Conservation (phyloP, 1,140 invertebrate genomes). For the Battus philenor region DNA sequence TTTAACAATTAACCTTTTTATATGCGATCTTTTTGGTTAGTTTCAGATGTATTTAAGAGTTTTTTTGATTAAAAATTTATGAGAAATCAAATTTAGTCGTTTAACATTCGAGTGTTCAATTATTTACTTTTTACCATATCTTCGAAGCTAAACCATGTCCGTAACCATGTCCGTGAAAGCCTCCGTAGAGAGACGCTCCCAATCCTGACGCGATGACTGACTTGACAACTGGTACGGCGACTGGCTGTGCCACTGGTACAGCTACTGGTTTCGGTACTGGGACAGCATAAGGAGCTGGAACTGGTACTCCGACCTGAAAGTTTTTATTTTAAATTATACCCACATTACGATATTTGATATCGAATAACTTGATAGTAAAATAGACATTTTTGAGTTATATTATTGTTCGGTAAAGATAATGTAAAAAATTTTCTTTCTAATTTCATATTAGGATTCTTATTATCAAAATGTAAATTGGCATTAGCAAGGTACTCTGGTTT, state of each 20-base stretch:
- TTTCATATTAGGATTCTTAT: too few species aligned
- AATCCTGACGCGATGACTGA: conserved; percentile 25
- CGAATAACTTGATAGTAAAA: too few species aligned
- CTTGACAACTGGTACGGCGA: conserved; percentile 44
- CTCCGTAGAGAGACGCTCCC: conserved; percentile 7
- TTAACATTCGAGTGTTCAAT: conserved; percentile 8
- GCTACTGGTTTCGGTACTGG: conserved; percentile 61
- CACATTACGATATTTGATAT: too few species aligned
- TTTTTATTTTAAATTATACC: too few species aligned
- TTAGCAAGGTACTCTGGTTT: too few species aligned
- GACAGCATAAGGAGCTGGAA: conserved; percentile 67
- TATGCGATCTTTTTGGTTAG: not conserved
- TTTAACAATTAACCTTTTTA: not conserved
- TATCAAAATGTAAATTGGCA: too few species aligned
- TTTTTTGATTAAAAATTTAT: too few species aligned
- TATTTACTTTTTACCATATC: conserved; percentile 5
- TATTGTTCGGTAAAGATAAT: too few species aligned
- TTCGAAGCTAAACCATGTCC: conserved; percentile 9
- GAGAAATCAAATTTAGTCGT: too few species aligned
- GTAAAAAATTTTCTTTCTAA: too few species aligned
- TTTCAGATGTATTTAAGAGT: too few species aligned
- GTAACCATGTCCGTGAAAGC: not conserved
- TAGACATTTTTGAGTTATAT: too few species aligned
- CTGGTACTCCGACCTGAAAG: conserved; percentile 63
- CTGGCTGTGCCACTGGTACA: conserved; percentile 55